These are phyloP conservation scores for Varanus salvator DNA, from an alignment of 2,113 vertebrate species.

Conservation along the genomic window DNA sequence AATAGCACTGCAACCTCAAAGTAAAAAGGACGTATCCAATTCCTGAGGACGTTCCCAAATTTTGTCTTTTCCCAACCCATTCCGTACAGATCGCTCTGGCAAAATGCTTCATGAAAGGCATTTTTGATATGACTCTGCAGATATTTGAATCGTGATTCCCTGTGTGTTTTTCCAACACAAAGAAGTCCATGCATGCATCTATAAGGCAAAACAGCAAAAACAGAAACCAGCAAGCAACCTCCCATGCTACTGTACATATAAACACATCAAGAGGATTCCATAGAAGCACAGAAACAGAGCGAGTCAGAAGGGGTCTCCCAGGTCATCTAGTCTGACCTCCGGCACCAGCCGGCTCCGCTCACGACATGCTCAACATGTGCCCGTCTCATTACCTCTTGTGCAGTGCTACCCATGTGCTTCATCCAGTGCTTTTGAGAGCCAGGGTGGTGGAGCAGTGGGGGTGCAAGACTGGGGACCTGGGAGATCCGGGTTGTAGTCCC, in stretches of 20 bases:
- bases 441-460: too few species aligned
- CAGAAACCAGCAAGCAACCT: too few species aligned
- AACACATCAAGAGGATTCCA: too few species aligned
- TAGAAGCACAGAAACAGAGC: too few species aligned
- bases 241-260: neutral
- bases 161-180: neutral
- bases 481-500: too few species aligned
- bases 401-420: neutral
- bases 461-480: too few species aligned
- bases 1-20: neutral
- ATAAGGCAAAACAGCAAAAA: neutral
- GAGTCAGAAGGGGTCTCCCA: too few species aligned
- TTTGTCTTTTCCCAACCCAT: neutral
- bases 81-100: neutral
- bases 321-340: too few species aligned
- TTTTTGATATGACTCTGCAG: neutral
- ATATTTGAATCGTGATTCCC: neutral
- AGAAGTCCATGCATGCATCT: neutral
- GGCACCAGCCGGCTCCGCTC: too few species aligned
- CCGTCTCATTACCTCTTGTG: too few species aligned
- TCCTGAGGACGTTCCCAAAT: neutral
- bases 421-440: too few species aligned
- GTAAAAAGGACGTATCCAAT: neutral
- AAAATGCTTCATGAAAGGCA: neutral
- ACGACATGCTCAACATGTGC: too few species aligned